Conservation (phyloP, 2,797 vertebrate genomes). For the Picus viridis region DNA sequence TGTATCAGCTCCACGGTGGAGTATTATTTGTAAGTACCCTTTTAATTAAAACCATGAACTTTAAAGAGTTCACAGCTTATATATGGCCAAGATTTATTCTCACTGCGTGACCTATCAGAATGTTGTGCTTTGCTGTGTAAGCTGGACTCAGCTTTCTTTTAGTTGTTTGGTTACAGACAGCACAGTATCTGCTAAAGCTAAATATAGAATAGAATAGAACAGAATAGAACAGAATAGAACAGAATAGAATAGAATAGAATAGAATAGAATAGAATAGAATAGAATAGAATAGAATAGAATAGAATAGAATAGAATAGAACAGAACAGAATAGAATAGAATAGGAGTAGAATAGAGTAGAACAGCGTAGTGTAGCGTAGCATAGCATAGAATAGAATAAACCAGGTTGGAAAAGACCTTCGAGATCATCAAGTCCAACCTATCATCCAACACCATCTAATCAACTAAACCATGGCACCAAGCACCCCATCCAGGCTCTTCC, state of each 20-base stretch:
- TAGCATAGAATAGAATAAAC: too few species aligned
- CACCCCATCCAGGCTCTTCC: too few species aligned
- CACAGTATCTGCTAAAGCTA: constrained; percentile 49
- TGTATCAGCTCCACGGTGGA: not conserved
- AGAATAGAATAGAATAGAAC: not conserved
- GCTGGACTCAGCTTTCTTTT: constrained; percentile 48
- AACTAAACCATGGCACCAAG: too few species aligned
- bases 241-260: not conserved
- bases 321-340: too few species aligned
- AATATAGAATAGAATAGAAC: not conserved
- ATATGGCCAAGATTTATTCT: constrained; percentile 3
- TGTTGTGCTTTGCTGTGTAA: constrained; percentile 4
- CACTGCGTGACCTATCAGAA: constrained; percentile 31
- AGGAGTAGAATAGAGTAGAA: too few species aligned
- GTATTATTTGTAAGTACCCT: constrained; percentile 4
- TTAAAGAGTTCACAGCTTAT: constrained; percentile 34
- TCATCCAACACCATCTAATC: too few species aligned
- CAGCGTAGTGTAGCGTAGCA: too few species aligned
- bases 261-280: too few species aligned
- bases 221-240: too few species aligned
- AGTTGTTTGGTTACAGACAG: constrained; percentile 58
- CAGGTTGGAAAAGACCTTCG: too few species aligned
- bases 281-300: too few species aligned
- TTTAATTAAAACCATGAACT: constrained; percentile 61
- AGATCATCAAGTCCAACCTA: too few species aligned